Evolutionary conservation across 2,113 vertebrate genomes (phyloP), one percentile per base, ranked within the genome.

Genomic region (Pelusios castaneus): DNA sequence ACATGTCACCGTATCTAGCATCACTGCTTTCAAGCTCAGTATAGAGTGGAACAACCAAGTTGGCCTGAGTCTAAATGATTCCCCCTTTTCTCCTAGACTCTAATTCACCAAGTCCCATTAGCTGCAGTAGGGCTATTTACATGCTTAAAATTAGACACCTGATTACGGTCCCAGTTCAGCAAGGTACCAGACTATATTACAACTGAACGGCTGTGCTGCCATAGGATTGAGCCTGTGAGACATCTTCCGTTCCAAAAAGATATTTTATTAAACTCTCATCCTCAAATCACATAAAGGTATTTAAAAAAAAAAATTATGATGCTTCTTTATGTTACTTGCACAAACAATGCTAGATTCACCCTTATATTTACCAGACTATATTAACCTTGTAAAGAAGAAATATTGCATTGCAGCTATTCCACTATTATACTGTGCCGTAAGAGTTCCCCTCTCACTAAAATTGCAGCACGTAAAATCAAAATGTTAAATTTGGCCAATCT

Each of bases 351-450:
- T 67, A 2, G 24, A 85, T 88, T 84, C 93, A 45, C 41, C 43
- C 45, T 14, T 84, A 73, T 81, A 87, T 79, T 95, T 91, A 24
- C 70, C 1, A 8, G 84, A 51, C 92, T 79, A 88, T 73, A n/a
- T 73, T 41, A 24, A 41, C 60, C 22, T 92, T 89, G 70, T 56
- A 88, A 60, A 83, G 89, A 34, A 82, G 93, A 87, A 96, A 87
- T n/a, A 89, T 88, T 34, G 13, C 24, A 47, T 11, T 45, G 41
- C 34, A 49, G n/a, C 41, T 89, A 63, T 45, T 89, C 49, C 52
- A 45, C 10, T 56, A 38, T 58, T 77, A 85, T 0, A 6, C 25
- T 38, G 31, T 4, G 43, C 55, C 70, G 29, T 55, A 41, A 55
- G 47, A 75, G 41, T 75, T 10, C 11, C n/a, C 47, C 31, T 45